A percentile compares a stretch with the other conserved stretches of the same genome.
Conservation (phyloP, 2,797 vertebrate species). For the Passerculus sandwichensis region DNA sequence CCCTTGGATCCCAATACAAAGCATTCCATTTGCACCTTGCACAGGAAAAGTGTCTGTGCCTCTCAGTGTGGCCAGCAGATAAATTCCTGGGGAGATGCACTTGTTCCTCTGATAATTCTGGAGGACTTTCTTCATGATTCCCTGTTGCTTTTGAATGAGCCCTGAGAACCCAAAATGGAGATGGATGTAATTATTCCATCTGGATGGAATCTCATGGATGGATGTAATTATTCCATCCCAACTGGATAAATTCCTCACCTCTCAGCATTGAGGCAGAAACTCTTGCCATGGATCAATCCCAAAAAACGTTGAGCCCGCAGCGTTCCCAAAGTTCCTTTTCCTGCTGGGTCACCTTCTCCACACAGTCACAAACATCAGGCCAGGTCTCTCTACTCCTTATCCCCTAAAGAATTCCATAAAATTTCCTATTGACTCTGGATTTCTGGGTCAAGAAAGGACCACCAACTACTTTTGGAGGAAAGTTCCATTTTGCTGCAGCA, state of each 20-base stretch:
- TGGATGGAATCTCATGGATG: too few relatives aligned
- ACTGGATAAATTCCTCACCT: background rate
- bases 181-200: background rate
- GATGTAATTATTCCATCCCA: background rate
- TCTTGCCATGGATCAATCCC: background rate
- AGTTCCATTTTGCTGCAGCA: background rate
- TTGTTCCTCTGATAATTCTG: background rate
- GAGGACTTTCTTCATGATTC: background rate
- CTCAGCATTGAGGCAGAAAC: fast-evolving
- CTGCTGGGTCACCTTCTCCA: background rate
- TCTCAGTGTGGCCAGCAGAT: background rate
- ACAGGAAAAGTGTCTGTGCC: fast-evolving
- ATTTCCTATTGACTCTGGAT: background rate
- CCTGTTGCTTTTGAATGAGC: background rate
- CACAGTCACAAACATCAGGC: background rate
- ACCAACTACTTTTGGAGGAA: background rate
- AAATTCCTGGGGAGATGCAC: background rate
- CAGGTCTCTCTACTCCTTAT: background rate
- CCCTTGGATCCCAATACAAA: background rate
- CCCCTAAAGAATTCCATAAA: background rate
- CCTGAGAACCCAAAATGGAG: background rate
- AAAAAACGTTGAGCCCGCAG: fast-evolving
- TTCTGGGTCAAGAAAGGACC: background rate
- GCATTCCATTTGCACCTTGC: too few relatives aligned
- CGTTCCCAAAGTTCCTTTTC: background rate